phyloP scores from a whole-genome alignment of 2,113 vertebrate species.

The Corythaeola cristata region DNA sequence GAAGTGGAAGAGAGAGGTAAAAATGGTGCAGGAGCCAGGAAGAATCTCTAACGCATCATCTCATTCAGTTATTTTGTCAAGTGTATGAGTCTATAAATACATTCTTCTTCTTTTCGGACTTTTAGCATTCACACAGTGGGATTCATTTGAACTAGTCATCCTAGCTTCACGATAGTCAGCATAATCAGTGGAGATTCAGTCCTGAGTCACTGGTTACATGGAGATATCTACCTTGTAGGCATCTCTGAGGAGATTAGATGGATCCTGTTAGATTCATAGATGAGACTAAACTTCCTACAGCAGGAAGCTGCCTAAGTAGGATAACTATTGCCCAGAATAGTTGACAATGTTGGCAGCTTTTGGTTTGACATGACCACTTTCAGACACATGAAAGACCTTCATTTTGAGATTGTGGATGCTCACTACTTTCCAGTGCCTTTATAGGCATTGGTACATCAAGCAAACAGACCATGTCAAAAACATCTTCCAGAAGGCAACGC shows the following conservation, averaged over 20 bases:
- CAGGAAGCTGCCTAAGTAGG: background rate
- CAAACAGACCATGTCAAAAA: background rate
- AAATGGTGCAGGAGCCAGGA: background rate
- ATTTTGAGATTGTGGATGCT: background rate
- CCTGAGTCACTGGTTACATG: background rate
- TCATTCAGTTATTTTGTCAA: background rate
- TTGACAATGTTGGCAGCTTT: background rate
- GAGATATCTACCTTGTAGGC: background rate
- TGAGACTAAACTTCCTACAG: background rate
- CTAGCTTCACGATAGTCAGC: fast-evolving
- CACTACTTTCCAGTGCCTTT: background rate
- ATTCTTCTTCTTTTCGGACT: background rate
- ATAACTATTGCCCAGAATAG: background rate
- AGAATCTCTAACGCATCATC: background rate
- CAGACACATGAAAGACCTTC: background rate
- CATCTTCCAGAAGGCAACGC: background rate
- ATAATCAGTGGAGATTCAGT: background rate
- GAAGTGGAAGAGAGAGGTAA: background rate
- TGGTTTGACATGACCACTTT: background rate
- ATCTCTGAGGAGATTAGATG: background rate
- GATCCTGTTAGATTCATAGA: background rate
- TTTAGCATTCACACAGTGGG: background rate
- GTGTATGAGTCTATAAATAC: background rate
- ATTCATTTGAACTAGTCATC: background rate
- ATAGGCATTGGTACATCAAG: background rate